These are phyloP conservation scores for Oscheius sp. DNA, from an alignment of 2,888 invertebrate species.

Conservation along the genomic window DNA sequence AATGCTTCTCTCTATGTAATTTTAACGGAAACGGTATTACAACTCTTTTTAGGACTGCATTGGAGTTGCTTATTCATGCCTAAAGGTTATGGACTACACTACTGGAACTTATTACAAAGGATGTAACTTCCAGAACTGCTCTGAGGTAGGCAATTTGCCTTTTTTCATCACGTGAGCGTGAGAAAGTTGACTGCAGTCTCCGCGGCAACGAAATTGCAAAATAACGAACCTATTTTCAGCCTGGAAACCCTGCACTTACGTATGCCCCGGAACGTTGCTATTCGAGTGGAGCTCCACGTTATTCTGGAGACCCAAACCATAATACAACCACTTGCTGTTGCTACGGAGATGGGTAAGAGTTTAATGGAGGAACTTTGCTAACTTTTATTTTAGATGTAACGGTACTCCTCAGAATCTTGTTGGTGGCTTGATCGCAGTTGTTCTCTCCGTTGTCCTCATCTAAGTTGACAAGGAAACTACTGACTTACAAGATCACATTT, in stretches of 20 bases:
- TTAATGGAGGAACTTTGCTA: background rate
- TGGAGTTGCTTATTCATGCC: background rate
- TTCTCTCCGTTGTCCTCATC: background rate
- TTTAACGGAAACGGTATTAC: no score
- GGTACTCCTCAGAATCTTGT: background rate
- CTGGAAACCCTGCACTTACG: background rate
- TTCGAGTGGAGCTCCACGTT: background rate
- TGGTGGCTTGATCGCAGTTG: background rate
- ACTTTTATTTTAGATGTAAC: constrained; percentile 24
- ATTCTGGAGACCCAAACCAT: background rate
- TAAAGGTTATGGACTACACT: constrained; percentile 5
- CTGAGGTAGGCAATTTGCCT: background rate
- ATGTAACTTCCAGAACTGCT: constrained; percentile 14
- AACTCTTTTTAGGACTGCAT: constrained; percentile 8
- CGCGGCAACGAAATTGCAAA: background rate
- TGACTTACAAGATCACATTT: no score
- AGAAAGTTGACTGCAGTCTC: background rate
- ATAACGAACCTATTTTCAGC: background rate
- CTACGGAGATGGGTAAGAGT: constrained; percentile 21
- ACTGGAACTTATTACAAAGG: background rate
- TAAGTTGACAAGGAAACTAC: no score
- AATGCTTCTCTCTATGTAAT: constrained; percentile 8
- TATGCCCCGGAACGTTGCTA: background rate
- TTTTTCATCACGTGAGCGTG: background rate
- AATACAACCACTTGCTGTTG: constrained; percentile 10